phyloP scores from a whole-genome alignment of 2,113 vertebrate genomes.

The Cisticola juncidis region DNA sequence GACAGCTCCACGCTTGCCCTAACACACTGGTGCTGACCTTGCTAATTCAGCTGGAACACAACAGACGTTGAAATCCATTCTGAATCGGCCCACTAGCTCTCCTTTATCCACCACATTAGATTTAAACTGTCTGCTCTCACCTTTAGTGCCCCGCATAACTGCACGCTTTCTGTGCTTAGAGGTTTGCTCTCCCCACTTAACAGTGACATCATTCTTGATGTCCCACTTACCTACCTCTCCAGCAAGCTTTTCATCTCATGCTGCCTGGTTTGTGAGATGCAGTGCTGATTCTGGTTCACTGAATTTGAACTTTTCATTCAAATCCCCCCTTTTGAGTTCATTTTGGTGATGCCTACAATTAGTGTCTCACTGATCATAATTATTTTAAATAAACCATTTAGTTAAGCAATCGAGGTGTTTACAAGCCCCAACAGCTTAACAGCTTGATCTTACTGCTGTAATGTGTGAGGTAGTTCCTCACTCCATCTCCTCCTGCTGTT shows the following conservation, averaged over 20 bases:
- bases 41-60: not conserved
- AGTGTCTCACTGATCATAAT: conserved; percentile 40
- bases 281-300: not conserved
- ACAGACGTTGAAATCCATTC: not conserved
- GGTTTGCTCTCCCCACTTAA: not conserved
- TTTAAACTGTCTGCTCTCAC: not conserved
- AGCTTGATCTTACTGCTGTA: conserved; percentile 26
- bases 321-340: not conserved
- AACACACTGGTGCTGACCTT: not conserved
- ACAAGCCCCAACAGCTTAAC: conserved; percentile 52
- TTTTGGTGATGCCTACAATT: not conserved
- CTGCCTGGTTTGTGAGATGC: not conserved
- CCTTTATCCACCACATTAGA: not conserved
- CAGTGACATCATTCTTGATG: not conserved
- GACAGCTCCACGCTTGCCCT: not conserved
- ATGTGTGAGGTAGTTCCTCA: conserved; percentile 18
- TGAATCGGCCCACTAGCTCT: not conserved
- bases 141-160: not conserved
- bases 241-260: not conserved
- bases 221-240: not conserved
- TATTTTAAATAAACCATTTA: conserved; percentile 63
- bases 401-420: conserved; percentile 37
- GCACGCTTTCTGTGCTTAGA: not conserved
- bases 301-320: conserved; percentile 19
- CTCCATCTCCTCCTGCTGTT: conserved; percentile 56